Conservation (phyloP, 2,797 vertebrate species). For the Helostoma temminkii region DNA sequence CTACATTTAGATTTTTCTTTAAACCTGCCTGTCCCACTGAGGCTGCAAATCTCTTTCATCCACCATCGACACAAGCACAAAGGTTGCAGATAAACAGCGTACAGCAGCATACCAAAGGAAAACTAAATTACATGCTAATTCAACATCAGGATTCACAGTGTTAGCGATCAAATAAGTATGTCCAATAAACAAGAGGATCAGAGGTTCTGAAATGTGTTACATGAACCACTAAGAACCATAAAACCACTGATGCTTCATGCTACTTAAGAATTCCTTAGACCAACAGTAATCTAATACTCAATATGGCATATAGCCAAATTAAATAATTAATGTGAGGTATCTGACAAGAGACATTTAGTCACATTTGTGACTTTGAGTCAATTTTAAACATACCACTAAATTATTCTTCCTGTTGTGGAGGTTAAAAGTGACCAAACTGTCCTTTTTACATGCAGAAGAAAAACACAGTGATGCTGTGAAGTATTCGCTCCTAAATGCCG, state of each 20-base stretch:
- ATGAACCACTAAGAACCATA: not conserved
- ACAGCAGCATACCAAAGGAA: not conserved
- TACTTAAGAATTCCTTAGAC: not conserved
- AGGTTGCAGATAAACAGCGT: conserved; percentile 22
- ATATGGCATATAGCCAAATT: too few relatives aligned
- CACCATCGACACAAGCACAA: conserved; percentile 16
- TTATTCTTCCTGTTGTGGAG: too few relatives aligned
- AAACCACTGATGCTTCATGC: too few relatives aligned
- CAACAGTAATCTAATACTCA: too few relatives aligned
- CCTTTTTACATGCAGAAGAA: too few relatives aligned
- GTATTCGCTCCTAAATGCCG: not conserved
- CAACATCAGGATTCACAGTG: not conserved
- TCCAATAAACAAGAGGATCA: not conserved
- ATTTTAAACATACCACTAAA: too few relatives aligned
- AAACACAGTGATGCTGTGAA: too few relatives aligned
- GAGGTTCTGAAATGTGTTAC: not conserved
- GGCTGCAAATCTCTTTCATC: conserved; percentile 31
- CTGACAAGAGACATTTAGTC: too few relatives aligned
- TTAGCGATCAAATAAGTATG: not conserved
- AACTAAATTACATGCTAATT: not conserved
- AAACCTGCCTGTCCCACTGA: conserved; percentile 20
- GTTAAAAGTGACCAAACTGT: not conserved
- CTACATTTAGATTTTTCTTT: conserved; percentile 29
- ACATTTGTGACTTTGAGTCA: too few relatives aligned
- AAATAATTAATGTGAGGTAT: not conserved